Percentiles rank a stretch among this genome's conserved stretches.
Evolutionary conservation across 2,113 vertebrate genomes (phyloP).

Genomic region (Hemiprocne comata): DNA sequence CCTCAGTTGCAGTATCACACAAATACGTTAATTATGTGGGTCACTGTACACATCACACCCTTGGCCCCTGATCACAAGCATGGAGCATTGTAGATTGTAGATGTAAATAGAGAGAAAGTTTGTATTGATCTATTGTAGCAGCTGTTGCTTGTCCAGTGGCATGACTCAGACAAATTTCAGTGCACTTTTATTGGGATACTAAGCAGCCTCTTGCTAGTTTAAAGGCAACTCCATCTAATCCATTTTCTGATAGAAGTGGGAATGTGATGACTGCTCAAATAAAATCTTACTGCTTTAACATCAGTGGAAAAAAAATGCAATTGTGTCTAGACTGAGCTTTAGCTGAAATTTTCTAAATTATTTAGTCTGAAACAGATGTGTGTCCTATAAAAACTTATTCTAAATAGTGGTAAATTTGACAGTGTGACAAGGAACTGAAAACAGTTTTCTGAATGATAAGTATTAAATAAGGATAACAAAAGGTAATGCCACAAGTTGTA

Average conservation of each 20-base stretch:
- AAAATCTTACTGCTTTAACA: neutral
- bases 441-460: neutral
- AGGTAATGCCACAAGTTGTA: neutral
- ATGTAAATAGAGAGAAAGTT: neutral
- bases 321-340: slow-evolving; percentile 10
- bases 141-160: neutral
- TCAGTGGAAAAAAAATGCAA: neutral
- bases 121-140: neutral
- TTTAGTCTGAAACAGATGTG: slow-evolving; percentile 17
- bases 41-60: neutral
- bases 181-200: neutral
- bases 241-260: neutral
- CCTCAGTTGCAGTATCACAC: neutral
- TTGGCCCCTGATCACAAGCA: neutral
- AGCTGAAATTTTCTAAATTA: slow-evolving; percentile 6
- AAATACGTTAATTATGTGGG: neutral
- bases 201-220: slow-evolving; percentile 15
- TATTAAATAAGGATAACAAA: neutral
- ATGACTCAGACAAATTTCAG: neutral
- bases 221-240: slow-evolving; percentile 8
- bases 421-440: neutral
- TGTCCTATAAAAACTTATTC: slow-evolving; percentile 16
- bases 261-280: neutral
- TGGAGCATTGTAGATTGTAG: neutral
- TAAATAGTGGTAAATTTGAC: neutral